Base-by-base conservation (phyloP, 2,113 vertebrate species). In the Holacanthus passer region DNA sequence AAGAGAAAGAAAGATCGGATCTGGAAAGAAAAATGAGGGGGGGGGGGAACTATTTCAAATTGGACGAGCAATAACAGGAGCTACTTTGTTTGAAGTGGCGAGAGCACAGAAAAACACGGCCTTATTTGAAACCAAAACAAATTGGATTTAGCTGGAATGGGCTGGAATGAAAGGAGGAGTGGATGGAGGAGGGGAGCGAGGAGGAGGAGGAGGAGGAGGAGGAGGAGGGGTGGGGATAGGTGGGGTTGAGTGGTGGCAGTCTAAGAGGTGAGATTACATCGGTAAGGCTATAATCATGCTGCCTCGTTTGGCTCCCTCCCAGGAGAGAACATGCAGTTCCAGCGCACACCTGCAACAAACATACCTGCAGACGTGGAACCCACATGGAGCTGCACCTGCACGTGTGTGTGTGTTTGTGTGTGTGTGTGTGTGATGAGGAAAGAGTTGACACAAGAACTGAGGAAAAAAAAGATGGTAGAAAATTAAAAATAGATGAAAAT, bases 41-140 rank as follows among this genome's bases (percentile, higher is more conserved):
- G n/a, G 22, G 32, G 32, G 10, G 1, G 1, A 0, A 39, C 81
- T 66, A 65, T 87, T 82, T 88, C 78, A 88, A 90, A 85, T 79
- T 79, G 81, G 86, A 82, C 80, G 41, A 85, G 81, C 72, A 91
- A 89, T 87, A 87, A 89, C 75, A 82, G 79, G 60, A 88, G 72
- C 65, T 82, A 88, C 83, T 94, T 88, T 82, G 81, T 82, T 71
- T 87, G 82, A 83, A 88, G 87, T 85, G 86, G 88, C 35, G 24
- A 83, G 64, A 84, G 82, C 83, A 84, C 66, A 86, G 75, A 79
- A 83, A 90, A 87, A 90, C 47, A 20, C 79, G 82, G 90, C 52
- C 85, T 92, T 85, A 83, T 90, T 92, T 91, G 78, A 92, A 91
- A 73, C 78, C 68, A 80, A 88, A 91, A 89, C 88, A 93, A 93